Evolutionary conservation across 2,888 invertebrate species (phyloP).

Genomic region (Polyommatus icarus): DNA sequence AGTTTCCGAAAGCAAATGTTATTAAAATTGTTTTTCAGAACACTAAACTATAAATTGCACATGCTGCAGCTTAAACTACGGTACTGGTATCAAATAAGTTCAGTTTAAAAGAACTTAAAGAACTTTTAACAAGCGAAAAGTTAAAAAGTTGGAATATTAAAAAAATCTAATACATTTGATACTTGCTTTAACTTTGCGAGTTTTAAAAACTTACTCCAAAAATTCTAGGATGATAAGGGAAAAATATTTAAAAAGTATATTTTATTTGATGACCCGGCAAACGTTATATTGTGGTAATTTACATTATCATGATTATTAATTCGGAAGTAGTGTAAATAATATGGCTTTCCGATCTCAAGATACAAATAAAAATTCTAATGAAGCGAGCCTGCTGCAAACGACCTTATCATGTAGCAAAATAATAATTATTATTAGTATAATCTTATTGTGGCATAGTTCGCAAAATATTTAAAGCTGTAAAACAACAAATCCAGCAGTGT

Average conservation of each 20-base stretch:
- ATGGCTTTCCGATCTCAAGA: neutral
- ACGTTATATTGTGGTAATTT: too few relatives aligned
- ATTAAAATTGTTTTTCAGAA: neutral
- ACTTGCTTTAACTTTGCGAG: neutral
- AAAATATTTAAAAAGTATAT: neutral
- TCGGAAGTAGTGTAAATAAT: too few relatives aligned
- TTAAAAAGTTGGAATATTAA: conserved; percentile 5
- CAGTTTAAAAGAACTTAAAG: conserved; percentile 1
- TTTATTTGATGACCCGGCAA: too few relatives aligned
- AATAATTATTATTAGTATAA: too few relatives aligned
- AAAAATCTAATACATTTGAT: neutral
- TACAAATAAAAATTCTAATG: too few relatives aligned
- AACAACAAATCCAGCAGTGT: neutral
- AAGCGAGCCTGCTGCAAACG: too few relatives aligned
- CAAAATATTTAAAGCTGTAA: neutral
- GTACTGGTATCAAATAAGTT: neutral
- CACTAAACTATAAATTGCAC: conserved; percentile 17
- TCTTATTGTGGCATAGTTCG: too few relatives aligned
- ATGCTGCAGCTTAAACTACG: neutral
- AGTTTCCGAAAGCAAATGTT: conserved; percentile 1
- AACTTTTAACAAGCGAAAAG: conserved; percentile 19
- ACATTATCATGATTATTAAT: too few relatives aligned
- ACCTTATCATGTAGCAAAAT: too few relatives aligned
- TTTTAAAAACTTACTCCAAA: neutral
- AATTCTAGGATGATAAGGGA: neutral